Evolutionary conservation across 2,797 vertebrate species (phyloP), one percentile per base, ranked within the genome.

Genomic region (Remorina albescens): DNA sequence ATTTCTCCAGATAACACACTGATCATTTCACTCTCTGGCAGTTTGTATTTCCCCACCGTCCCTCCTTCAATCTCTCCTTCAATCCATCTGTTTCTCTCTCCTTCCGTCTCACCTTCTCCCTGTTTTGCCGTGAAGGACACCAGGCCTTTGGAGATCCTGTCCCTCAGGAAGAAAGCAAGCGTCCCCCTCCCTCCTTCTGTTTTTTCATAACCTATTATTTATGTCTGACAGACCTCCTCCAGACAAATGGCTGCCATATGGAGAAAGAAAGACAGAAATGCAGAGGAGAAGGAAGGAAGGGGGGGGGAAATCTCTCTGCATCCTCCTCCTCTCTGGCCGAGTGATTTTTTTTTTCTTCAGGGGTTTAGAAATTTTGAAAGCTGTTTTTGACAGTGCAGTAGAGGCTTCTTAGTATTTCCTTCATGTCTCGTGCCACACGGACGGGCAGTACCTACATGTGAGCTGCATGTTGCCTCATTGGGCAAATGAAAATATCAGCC

Each of bases 201-300:
- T 92, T 94, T 93, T 94, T 92, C 92, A 92, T 91, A 94, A 93
- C 92, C 89, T 94, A 93, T 95, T 94, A 94, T 95, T 94, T 95
- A 95, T 92, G 90, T 92, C 91, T 92, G 90, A 92, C 89, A 91
- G 88, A 91, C 89, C 91, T 89, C 90, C 92, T 94, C 89, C 83
- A 93, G 93, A 95, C 94, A 95, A 95, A 95, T 95, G 93, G 92
- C 92, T 94, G 92, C 94, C 95, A 95, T 94, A 95, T 95, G 94
- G 91, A 88, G 85, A 88, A 82, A 86, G 85, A 90, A 74, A 81
- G 76, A 83, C 62, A 75, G 58, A 64, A 65, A 91, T 59, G 79
- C 76, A 87, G 76, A 86, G 69, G 70, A 77, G 64, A 81, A 77
- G 62, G 72, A 71, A 76, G 69, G 58, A 71, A 74, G 6, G 70